A percentile compares a stretch with the other conserved stretches of the same genome.
These are phyloP conservation scores for Callimorpha dominula DNA, from an alignment of 2,888 invertebrate species.

Conservation along the genomic window DNA sequence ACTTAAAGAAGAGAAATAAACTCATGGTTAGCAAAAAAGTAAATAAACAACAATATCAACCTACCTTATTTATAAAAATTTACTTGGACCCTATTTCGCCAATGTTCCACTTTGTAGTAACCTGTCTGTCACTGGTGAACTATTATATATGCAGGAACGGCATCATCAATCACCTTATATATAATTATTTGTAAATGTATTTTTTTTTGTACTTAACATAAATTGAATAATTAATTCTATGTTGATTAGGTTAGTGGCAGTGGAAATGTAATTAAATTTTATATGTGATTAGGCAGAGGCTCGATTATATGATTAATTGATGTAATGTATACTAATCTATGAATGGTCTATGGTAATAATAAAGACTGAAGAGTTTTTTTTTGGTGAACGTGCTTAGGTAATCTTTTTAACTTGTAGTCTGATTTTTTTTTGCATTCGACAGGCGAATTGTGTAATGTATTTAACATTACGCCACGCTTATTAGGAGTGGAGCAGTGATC, in stretches of 20 bases:
- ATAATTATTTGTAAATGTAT: conserved; percentile 29
- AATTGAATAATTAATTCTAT: conserved; percentile 16
- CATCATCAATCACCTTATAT: conserved; percentile 80
- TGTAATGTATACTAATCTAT: too few species aligned
- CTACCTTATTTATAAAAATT: conserved; percentile 27
- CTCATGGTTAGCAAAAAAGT: neutral
- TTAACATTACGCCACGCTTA: too few species aligned
- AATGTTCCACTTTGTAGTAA: conserved; percentile 33
- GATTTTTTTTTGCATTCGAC: too few species aligned
- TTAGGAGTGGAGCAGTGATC: too few species aligned
- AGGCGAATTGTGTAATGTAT: too few species aligned
- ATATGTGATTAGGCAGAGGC: too few species aligned
- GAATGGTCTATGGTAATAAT: too few species aligned
- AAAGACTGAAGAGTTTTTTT: too few species aligned
- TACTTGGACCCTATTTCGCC: conserved; percentile 20
- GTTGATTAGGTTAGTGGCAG: neutral
- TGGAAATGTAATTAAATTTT: neutral
- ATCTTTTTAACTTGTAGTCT: too few species aligned
- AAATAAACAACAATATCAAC: conserved; percentile 13
- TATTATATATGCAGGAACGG: conserved; percentile 32
- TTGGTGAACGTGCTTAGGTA: too few species aligned
- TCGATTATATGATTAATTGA: too few species aligned
- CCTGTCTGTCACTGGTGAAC: conserved; percentile 5
- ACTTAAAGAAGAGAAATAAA: neutral
- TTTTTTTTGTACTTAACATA: conserved; percentile 15